phyloP scores from a whole-genome alignment of 92 coral and sea anemone genomes.

The Heteractis magnifica region DNA sequence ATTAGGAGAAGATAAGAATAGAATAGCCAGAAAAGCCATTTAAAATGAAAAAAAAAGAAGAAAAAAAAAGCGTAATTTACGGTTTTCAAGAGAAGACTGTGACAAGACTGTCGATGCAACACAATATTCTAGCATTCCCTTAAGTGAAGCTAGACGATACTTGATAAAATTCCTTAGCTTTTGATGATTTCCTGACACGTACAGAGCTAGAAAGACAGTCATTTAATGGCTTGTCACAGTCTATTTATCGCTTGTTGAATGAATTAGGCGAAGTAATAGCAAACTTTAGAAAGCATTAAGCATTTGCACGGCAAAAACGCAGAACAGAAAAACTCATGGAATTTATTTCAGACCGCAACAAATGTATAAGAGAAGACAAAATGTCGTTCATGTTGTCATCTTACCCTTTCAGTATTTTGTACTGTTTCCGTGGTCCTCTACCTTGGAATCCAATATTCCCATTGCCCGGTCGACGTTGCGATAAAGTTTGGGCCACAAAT shows the following conservation, averaged over 20 bases:
- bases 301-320: not conserved
- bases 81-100: not conserved
- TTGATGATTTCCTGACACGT: not conserved
- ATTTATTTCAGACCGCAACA: not conserved
- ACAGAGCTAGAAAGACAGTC: not conserved
- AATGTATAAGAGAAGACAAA: not conserved
- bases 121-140: conserved; percentile 2
- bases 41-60: not conserved
- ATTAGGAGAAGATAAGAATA: not conserved
- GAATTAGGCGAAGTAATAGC: not conserved
- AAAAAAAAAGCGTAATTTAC: not conserved
- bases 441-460: not conserved
- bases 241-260: conserved; percentile 20
- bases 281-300: not conserved
- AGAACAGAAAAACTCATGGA: not conserved
- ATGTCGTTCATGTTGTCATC: not conserved
- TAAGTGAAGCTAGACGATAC: not conserved
- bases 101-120: not conserved
- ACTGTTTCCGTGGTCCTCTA: conserved; percentile 18
- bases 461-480: conserved; percentile 18
- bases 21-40: not conserved
- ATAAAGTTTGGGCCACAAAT: conserved; percentile 9
- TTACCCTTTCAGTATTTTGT: conserved; percentile 54
- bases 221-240: conserved; percentile 6
- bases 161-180: conserved; percentile 10